Percentiles rank a stretch among this genome's conserved stretches.
Evolutionary conservation across 1,140 invertebrate genomes (phyloP).

Genomic region (Augochlora pura): DNA sequence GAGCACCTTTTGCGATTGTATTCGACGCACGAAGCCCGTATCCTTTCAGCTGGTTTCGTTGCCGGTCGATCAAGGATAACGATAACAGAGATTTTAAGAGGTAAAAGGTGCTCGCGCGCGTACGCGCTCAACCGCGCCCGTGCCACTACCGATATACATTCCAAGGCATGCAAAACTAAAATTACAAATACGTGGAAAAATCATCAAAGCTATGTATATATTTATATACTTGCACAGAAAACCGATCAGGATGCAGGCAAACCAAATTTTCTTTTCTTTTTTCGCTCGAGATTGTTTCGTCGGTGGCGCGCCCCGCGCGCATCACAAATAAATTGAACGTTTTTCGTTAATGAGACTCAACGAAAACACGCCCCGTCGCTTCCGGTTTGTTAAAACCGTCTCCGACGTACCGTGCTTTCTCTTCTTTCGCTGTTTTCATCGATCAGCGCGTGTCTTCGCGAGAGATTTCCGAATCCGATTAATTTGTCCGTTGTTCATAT

Average conservation of each 20-base stretch:
- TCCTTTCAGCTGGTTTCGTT: neutral
- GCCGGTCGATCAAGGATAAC: neutral
- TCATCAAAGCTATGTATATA: slow-evolving; percentile 50
- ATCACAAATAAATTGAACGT: neutral
- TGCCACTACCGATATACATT: slow-evolving; percentile 38
- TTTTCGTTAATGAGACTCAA: neutral
- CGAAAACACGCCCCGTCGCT: slow-evolving; percentile 15
- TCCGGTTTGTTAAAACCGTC: neutral
- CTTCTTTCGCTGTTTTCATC: neutral
- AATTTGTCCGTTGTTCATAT: neutral
- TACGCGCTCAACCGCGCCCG: neutral
- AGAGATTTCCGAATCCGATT: too few species aligned
- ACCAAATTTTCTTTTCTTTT: too few species aligned
- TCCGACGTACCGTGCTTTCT: slow-evolving; percentile 39
- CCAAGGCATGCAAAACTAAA: slow-evolving; percentile 62
- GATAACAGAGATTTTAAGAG: neutral
- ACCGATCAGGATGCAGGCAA: slow-evolving; percentile 51
- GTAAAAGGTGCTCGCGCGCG: slow-evolving; percentile 14
- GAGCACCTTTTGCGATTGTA: neutral
- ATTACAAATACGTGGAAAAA: slow-evolving; percentile 56
- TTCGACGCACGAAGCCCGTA: neutral
- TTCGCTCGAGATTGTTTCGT: slow-evolving; percentile 25
- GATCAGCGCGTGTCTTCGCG: neutral
- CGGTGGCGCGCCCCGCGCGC: neutral
- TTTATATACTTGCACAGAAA: slow-evolving; percentile 57